phyloP scores from a whole-genome alignment of 2,113 vertebrate species.

The Neomonachus schauinslandi region DNA sequence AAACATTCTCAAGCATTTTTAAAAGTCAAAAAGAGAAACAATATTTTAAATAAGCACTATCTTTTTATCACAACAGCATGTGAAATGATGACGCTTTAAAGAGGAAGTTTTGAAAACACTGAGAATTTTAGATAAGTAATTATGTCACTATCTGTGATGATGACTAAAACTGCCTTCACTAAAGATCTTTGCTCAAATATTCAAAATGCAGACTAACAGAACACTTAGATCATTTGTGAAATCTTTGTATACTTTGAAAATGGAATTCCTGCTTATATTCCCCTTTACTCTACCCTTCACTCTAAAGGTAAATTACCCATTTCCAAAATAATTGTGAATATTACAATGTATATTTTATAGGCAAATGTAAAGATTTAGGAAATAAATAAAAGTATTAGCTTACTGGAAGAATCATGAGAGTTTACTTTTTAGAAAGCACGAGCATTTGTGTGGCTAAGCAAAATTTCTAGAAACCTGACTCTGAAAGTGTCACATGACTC shows the following conservation, averaged over 20 bases:
- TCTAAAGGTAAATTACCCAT: background rate
- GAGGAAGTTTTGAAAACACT: background rate
- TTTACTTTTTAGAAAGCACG: background rate
- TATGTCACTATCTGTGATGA: background rate
- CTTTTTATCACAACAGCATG: background rate
- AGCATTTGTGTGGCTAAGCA: background rate
- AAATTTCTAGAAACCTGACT: background rate
- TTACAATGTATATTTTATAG: background rate
- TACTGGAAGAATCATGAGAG: background rate
- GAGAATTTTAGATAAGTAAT: background rate
- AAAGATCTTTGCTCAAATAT: background rate
- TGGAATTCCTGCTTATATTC: background rate
- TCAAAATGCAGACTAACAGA: background rate
- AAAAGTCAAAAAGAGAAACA: background rate
- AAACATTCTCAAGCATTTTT: background rate
- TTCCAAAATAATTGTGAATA: slow-evolving; percentile 36
- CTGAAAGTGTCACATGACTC: background rate
- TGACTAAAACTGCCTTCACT: background rate
- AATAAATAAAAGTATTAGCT: slow-evolving; percentile 6
- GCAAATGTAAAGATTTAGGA: background rate
- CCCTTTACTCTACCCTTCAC: background rate
- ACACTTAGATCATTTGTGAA: background rate
- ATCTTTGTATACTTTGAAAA: background rate
- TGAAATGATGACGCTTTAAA: background rate
- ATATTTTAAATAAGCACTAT: background rate